Conservation (phyloP, 1,140 invertebrate genomes). For the Caenorhabditis tropicalis region DNA sequence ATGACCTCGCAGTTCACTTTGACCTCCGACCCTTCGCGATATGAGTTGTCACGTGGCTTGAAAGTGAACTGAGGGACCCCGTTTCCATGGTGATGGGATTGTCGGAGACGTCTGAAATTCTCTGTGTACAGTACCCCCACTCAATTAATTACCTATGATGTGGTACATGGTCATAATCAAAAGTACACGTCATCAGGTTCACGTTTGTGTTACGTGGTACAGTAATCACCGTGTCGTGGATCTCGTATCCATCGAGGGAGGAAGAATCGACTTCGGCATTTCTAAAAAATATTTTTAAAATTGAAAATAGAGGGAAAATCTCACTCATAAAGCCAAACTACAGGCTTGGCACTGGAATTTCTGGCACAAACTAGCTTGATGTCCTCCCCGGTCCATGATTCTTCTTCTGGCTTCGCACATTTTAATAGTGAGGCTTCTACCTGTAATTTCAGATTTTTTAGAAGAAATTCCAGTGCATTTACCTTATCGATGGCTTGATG, state of each 20-base stretch:
- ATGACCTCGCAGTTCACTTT: slow-evolving; percentile 68
- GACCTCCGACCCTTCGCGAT: slow-evolving; percentile 66
- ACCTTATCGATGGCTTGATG: slow-evolving; percentile 6
- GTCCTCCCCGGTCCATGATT: slow-evolving; percentile 6
- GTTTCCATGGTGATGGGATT: neutral
- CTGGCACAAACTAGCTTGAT: slow-evolving; percentile 4
- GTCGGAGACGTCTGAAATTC: neutral
- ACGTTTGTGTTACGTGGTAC: neutral
- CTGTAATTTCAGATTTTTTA: neutral
- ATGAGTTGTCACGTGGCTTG: slow-evolving; percentile 60
- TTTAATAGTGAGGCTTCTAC: neutral
- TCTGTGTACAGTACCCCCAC: neutral
- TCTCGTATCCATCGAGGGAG: slow-evolving; percentile 1
- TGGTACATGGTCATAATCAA: neutral
- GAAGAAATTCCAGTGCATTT: neutral
- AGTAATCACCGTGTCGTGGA: slow-evolving; percentile 13
- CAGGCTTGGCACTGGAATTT: neutral
- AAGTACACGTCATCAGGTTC: neutral
- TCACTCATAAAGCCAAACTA: slow-evolving; percentile 23
- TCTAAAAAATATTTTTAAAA: neutral
- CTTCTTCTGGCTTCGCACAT: neutral
- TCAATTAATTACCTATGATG: neutral
- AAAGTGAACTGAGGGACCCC: slow-evolving; percentile 64
- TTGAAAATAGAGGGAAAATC: neutral
- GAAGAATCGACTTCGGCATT: neutral